Conservation (phyloP, 2,113 vertebrate species). For the Pseudorectes ferrugineus region DNA sequence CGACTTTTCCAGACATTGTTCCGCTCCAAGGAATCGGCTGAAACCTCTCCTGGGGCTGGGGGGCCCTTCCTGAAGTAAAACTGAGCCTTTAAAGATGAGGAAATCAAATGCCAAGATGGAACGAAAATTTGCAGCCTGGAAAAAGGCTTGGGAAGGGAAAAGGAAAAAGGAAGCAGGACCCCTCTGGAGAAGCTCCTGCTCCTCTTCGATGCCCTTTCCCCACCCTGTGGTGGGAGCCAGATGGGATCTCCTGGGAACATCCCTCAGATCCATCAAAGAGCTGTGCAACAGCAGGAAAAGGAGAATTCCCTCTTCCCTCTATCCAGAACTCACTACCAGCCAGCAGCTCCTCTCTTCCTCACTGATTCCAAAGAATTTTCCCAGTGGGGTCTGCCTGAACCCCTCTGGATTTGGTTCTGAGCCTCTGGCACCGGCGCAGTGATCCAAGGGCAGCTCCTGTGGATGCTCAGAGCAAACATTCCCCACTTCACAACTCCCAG, state of each 20-base stretch:
- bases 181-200: not conserved
- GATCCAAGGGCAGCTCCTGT: not conserved
- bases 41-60: not conserved
- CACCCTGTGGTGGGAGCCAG: not conserved
- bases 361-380: not conserved
- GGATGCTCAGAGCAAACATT: not conserved
- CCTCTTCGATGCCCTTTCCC: not conserved
- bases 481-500: not conserved
- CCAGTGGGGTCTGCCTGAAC: not conserved
- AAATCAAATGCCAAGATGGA: not conserved
- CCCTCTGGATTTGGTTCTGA: not conserved
- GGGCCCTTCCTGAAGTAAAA: not conserved
- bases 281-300: not conserved
- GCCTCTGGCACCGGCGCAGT: not conserved
- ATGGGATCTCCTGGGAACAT: not conserved
- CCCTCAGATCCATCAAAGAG: not conserved
- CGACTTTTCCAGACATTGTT: not conserved
- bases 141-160: not conserved
- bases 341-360: not conserved
- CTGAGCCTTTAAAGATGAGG: not conserved
- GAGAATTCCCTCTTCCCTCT: not conserved
- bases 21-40: not conserved
- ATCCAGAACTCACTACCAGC: not conserved
- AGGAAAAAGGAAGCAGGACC: not conserved
- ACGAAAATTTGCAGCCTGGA: not conserved